These are phyloP conservation scores for Helostoma temminkii DNA, from an alignment of 2,797 vertebrate species.

Conservation along the genomic window DNA sequence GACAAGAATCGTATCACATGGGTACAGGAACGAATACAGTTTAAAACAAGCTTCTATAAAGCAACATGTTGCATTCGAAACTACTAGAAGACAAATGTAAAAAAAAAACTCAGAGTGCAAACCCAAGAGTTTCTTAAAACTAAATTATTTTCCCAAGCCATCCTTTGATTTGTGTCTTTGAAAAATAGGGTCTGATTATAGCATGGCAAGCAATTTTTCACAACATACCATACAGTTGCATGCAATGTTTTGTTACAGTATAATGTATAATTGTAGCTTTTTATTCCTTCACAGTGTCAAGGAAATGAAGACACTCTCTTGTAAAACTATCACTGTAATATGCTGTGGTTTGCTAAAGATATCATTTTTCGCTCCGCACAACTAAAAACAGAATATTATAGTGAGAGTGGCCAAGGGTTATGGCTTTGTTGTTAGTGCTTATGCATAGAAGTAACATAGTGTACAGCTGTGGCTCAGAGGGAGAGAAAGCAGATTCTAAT, in stretches of 20 bases:
- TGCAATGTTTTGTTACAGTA: background rate
- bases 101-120: conserved; percentile 4
- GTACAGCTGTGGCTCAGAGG: conserved; percentile 34
- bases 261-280: conserved; percentile 22
- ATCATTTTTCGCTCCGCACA: conserved; percentile 33
- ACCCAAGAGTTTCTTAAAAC: background rate
- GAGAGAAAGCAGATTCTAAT: conserved; percentile 23
- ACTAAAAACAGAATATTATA: conserved; percentile 48
- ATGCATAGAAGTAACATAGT: conserved; percentile 21
- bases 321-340: conserved; percentile 17
- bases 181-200: conserved; percentile 22
- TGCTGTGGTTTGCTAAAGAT: conserved; percentile 29
- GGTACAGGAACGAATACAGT: background rate
- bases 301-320: conserved; percentile 29
- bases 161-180: background rate
- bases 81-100: too few species aligned
- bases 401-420: conserved; percentile 19
- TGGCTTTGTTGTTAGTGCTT: conserved; percentile 20
- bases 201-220: conserved; percentile 9
- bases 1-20: background rate
- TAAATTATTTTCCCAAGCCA: background rate
- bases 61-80: background rate
- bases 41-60: conserved; percentile 8
- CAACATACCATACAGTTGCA: background rate
- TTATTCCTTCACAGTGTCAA: background rate